Conservation (phyloP, 2,113 vertebrate genomes). For the Campylomormyrus numenius region DNA sequence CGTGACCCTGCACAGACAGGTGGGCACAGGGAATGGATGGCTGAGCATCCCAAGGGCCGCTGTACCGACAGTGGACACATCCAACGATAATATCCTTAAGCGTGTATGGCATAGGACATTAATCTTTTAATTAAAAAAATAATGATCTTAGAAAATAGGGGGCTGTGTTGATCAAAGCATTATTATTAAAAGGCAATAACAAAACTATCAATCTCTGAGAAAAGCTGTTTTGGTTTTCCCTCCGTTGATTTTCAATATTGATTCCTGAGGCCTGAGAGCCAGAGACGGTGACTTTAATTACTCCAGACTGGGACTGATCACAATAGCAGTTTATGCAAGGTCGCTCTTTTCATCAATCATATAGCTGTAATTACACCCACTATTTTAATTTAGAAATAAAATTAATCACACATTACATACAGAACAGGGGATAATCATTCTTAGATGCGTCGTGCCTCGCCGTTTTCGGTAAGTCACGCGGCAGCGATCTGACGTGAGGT, state of each 20-base stretch:
- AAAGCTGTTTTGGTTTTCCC: constrained; percentile 6
- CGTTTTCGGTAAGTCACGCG: background rate
- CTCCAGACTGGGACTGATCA: background rate
- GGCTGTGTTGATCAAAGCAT: background rate
- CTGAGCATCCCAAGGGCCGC: background rate
- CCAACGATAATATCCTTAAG: background rate
- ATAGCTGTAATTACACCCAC: constrained; percentile 17
- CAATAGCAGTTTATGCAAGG: constrained; percentile 16
- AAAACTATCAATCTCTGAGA: background rate
- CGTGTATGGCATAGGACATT: background rate
- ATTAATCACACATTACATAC: constrained; percentile 21
- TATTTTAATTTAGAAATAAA: constrained; percentile 15
- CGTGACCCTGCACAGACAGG: background rate
- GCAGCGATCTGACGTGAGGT: background rate
- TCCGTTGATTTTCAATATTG: constrained; percentile 17
- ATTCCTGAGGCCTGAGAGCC: background rate
- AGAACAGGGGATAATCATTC: constrained; percentile 18
- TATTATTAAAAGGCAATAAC: constrained; percentile 10
- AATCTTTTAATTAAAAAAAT: constrained; percentile 6
- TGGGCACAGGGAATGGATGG: background rate
- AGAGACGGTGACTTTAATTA: background rate
- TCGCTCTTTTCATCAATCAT: constrained; percentile 17
- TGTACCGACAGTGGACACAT: background rate
- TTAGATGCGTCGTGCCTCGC: background rate
- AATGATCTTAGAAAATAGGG: constrained; percentile 9